Evolutionary conservation across 2,113 vertebrate genomes (phyloP), one percentile per base, ranked within the genome.

Genomic region (Syngnathus scovelli): DNA sequence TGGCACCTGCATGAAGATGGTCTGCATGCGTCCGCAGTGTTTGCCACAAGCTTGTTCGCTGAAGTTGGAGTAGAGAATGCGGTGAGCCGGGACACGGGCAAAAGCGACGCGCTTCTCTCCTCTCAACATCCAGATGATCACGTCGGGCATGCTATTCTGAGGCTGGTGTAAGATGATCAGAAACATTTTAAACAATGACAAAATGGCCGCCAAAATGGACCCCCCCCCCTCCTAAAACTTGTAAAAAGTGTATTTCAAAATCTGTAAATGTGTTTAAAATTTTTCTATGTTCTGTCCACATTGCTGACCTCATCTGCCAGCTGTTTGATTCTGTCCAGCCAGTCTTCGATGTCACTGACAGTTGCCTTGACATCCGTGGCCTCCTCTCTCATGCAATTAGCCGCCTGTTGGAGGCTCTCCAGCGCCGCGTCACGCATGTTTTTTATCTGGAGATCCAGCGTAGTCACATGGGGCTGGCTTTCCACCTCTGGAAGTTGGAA

Each of bases 61-160:
- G 0, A 89, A 89, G 64, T 90, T 90, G 44, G 96, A 98, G 85
- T 92, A 96, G 2, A 99, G 81, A 61, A 99, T 89, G 64, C 90
- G 89, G 65, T 96, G 90, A 27, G 95, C 95, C 7, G 97, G 97
- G 76, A 99, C 82, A 33, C 95, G 91, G 0, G 94, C 92, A 13
- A 90, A 99, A 21, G 96, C 96, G 63, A 98, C 76, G 44, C 97
- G 92, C 64, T 94, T 97, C 86, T 98, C 95, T 69, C 94, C 95
- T 37, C 92, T 90, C 75, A 99, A 89, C 97, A 99, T 99, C 96
- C 96, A 99, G 83, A 99, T 95, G 69, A 98, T 93, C 41, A 98
- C 91, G 72, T 99, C 97, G 48, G 97, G 97, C 92, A 99, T 93
- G 77, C 96, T 98, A 89, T 95, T 99, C 78, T 99, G 95, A 36